phyloP scores from a whole-genome alignment of 2,797 vertebrate genomes.

The Enteromius radiatus region DNA sequence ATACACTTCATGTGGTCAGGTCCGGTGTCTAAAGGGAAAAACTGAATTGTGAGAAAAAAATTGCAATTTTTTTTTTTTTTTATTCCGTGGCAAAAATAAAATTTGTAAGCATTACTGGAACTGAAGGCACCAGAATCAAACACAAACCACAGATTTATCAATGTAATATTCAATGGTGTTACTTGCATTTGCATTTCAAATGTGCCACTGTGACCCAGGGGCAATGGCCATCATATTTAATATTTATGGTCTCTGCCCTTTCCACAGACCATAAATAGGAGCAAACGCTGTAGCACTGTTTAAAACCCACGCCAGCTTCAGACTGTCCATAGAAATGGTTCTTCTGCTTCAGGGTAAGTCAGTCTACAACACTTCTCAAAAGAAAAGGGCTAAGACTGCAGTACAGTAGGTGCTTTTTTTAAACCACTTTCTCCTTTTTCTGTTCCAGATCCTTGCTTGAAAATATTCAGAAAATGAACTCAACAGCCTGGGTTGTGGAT shows the following conservation, averaged over 20 bases:
- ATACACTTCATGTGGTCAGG: too few species aligned
- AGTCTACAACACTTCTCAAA: not conserved
- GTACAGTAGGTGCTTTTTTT: not conserved
- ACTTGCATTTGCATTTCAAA: too few species aligned
- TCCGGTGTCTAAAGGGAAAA: too few species aligned
- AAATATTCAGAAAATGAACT: conserved; percentile 10
- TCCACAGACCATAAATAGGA: not conserved
- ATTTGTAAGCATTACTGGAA: too few species aligned
- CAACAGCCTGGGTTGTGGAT: not conserved
- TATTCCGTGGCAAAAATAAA: too few species aligned
- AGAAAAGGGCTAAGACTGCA: not conserved
- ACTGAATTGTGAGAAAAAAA: too few species aligned
- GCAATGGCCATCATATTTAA: not conserved
- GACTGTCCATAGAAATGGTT: not conserved
- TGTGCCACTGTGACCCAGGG: too few species aligned
- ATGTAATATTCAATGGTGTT: too few species aligned
- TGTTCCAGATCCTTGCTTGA: conserved; percentile 52
- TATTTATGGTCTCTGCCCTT: conserved; percentile 18
- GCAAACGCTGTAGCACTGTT: not conserved
- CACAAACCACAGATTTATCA: too few species aligned
- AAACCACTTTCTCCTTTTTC: not conserved
- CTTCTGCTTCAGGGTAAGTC: not conserved
- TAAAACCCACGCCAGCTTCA: not conserved
- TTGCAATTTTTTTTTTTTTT: too few species aligned
- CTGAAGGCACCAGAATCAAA: too few species aligned